Percentiles rank a stretch among this genome's conserved stretches.
phyloP scores from a whole-genome alignment of 2,797 vertebrate genomes.

The Lutjanus argentimaculatus region DNA sequence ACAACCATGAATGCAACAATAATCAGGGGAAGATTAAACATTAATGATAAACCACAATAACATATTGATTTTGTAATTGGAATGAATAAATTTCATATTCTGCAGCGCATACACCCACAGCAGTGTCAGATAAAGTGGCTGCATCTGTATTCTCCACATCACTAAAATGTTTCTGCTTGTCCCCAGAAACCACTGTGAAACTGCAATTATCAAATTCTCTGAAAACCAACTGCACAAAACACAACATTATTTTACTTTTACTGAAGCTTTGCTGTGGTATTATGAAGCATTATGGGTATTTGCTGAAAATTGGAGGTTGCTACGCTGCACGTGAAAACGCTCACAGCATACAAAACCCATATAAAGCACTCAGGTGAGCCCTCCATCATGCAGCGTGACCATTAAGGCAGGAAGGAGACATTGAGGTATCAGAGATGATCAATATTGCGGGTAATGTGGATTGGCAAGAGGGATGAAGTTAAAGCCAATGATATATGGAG shows the following conservation, averaged over 20 bases:
- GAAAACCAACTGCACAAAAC: conserved; percentile 11
- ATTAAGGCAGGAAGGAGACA: conserved; percentile 38
- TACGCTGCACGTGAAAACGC: conserved; percentile 4
- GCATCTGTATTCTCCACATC: conserved; percentile 16
- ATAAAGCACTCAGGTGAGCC: conserved; percentile 35
- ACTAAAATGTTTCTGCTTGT: neutral
- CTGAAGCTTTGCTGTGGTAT: conserved; percentile 20
- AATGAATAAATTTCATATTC: neutral
- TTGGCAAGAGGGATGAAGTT: neutral
- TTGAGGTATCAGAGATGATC: conserved; percentile 39
- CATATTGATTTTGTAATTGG: conserved; percentile 30
- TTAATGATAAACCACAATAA: conserved; percentile 2
- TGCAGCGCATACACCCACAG: neutral
- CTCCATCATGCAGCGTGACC: conserved; percentile 23
- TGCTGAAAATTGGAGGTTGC: conserved; percentile 29
- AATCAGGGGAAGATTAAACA: conserved; percentile 13
- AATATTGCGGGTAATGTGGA: conserved; percentile 28
- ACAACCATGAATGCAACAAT: conserved; percentile 3
- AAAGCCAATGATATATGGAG: conserved; percentile 7
- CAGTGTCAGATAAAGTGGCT: neutral
- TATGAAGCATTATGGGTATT: conserved; percentile 35
- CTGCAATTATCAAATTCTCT: neutral
- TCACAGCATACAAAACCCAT: neutral
- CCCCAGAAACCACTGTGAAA: neutral
- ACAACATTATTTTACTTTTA: conserved; percentile 22